These are phyloP conservation scores for Tachyglossus aculeatus DNA, from an alignment of 2,797 vertebrate species.

Conservation along the genomic window DNA sequence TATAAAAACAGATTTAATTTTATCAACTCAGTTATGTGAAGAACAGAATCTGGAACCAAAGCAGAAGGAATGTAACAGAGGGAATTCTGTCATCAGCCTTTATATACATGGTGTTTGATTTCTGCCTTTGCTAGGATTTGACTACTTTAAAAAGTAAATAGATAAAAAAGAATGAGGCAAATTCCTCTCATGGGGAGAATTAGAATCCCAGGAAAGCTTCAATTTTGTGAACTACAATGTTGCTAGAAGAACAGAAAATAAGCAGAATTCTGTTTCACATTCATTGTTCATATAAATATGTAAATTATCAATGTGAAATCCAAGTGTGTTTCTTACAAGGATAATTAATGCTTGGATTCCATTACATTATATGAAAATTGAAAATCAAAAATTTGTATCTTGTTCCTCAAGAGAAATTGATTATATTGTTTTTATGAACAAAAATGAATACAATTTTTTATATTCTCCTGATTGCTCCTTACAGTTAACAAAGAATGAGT, in stretches of 20 bases:
- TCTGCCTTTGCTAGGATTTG: not conserved
- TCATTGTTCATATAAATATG: conserved; percentile 20
- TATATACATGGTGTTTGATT: not conserved
- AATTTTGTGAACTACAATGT: conserved; percentile 24
- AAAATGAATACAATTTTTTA: not conserved
- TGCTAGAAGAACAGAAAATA: conserved; percentile 17
- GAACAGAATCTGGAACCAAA: too few species aligned
- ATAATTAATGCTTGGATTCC: conserved; percentile 21
- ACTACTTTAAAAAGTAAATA: conserved; percentile 15
- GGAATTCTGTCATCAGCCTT: not conserved
- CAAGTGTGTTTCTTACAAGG: conserved; percentile 16
- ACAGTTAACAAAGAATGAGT: too few species aligned
- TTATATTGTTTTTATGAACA: conserved; percentile 14
- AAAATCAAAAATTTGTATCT: not conserved
- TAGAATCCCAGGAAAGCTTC: not conserved
- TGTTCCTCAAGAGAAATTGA: conserved; percentile 14
- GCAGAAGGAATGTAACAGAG: too few species aligned
- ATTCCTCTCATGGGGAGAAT: not conserved
- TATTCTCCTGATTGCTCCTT: conserved; percentile 23
- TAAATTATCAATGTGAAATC: conserved; percentile 38
- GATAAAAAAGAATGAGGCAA: conserved; percentile 5
- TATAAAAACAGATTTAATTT: too few species aligned
- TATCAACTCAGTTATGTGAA: too few species aligned
- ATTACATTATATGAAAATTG: not conserved
- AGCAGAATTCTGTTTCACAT: conserved; percentile 25